Percentiles rank a stretch among this genome's conserved stretches.
Evolutionary conservation across 2,113 vertebrate species (phyloP).

Genomic region (Amphiprion ocellaris): DNA sequence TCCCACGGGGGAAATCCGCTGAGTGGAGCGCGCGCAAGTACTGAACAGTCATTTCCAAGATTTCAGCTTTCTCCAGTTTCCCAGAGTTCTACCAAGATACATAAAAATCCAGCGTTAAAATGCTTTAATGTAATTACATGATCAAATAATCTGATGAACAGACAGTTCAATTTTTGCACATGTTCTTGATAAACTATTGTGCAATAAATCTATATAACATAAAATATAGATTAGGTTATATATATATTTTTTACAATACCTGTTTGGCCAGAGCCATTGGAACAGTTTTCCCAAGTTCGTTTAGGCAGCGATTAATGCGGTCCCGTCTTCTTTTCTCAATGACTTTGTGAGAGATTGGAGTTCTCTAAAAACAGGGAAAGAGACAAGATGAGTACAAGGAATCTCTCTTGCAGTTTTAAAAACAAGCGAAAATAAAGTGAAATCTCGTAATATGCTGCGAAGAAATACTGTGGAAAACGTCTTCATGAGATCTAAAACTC

Average conservation of each 20-base stretch:
- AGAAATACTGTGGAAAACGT: not conserved
- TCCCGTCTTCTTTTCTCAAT: slow-evolving; percentile 96
- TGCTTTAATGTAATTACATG: not conserved
- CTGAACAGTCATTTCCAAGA: slow-evolving; percentile 98
- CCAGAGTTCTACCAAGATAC: slow-evolving; percentile 90
- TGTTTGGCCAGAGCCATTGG: slow-evolving; percentile 98
- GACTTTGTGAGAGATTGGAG: slow-evolving; percentile 97
- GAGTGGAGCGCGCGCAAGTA: slow-evolving; percentile 95
- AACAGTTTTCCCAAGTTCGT: slow-evolving; percentile 95
- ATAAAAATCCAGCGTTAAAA: not conserved
- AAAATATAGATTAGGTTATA: not conserved
- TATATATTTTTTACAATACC: slow-evolving; percentile 80
- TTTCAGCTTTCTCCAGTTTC: slow-evolving; percentile 98
- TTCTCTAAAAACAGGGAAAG: slow-evolving; percentile 84
- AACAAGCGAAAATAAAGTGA: not conserved
- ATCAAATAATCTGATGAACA: not conserved
- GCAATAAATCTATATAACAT: not conserved
- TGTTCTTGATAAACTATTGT: not conserved
- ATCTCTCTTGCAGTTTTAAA: not conserved
- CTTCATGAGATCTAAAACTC: not conserved
- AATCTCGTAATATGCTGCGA: not conserved
- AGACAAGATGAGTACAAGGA: slow-evolving; percentile 1
- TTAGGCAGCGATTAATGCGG: slow-evolving; percentile 96
- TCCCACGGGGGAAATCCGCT: slow-evolving; percentile 93
- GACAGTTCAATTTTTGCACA: not conserved